phyloP scores from a whole-genome alignment of 2,797 vertebrate genomes.

The Sylvia borin region DNA sequence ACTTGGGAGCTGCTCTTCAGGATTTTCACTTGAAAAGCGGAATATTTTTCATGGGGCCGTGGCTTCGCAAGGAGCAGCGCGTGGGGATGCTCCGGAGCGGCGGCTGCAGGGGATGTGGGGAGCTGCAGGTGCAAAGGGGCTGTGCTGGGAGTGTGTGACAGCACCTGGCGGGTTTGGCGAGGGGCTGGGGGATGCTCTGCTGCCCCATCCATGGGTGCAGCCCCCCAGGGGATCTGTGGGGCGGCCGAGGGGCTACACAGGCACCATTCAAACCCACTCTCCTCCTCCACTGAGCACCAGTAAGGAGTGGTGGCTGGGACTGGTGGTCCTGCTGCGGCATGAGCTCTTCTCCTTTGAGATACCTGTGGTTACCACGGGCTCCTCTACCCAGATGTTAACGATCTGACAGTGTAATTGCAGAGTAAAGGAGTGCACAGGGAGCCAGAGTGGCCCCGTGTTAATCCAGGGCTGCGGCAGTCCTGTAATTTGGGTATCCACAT shows the following conservation, averaged over 20 bases:
- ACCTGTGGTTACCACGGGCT: neutral
- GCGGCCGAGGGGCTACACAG: neutral
- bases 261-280: rapidly evolving
- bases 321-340: neutral
- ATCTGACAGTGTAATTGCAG: conserved; percentile 27
- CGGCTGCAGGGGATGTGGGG: rapidly evolving
- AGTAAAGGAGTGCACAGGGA: neutral
- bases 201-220: rapidly evolving
- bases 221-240: neutral
- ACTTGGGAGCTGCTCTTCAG: conserved; percentile 43
- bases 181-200: neutral
- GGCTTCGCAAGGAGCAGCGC: neutral
- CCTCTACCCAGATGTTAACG: conserved; percentile 16
- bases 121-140: neutral
- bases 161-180: rapidly evolving
- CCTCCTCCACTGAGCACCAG: neutral
- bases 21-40: conserved; percentile 42
- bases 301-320: neutral
- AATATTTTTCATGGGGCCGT: neutral
- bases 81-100: neutral
- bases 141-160: rapidly evolving
- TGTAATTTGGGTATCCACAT: conserved; percentile 48
- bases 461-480: neutral
- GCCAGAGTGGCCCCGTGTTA: neutral
- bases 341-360: neutral